These are phyloP conservation scores for Isaurus tuberculatus DNA, from an alignment of 92 coral and sea anemone genomes.

Conservation along the genomic window DNA sequence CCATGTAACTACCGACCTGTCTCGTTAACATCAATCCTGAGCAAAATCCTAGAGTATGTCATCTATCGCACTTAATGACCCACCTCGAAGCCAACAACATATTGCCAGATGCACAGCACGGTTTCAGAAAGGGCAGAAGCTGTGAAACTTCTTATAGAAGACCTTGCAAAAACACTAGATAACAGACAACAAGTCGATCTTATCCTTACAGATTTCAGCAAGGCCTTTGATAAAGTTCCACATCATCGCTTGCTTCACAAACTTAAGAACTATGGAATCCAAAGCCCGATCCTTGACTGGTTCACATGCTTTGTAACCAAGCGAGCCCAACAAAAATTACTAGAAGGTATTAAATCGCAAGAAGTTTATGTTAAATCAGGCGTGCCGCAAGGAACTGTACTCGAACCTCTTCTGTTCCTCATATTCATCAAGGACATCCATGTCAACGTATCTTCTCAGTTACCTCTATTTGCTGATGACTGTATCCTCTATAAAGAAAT, in stretches of 20 bases:
- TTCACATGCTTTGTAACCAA: too few relatives aligned
- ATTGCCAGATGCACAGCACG: conserved; percentile 2
- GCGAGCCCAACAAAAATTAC: too few relatives aligned
- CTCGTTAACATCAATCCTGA: conserved; percentile 6
- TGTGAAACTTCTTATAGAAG: conserved; percentile 24
- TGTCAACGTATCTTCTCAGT: too few relatives aligned
- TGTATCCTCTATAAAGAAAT: too few relatives aligned
- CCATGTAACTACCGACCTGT: conserved; percentile 11
- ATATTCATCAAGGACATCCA: too few relatives aligned
- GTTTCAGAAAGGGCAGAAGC: conserved; percentile 30
- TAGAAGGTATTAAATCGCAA: too few relatives aligned
- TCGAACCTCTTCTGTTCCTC: too few relatives aligned
- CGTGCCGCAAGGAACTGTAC: too few relatives aligned
- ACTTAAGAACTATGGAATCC: conserved; percentile 11
- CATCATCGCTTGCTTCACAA: conserved; percentile 11
- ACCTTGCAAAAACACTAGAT: conserved; percentile 11
- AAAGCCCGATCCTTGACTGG: conserved; percentile 23
- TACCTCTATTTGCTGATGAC: too few relatives aligned
- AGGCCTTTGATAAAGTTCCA: conserved; percentile 39
- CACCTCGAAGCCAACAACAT: background rate
- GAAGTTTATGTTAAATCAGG: too few relatives aligned
- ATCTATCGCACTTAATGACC: conserved; percentile 30
- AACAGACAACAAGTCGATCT: conserved; percentile 13
- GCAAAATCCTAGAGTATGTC: conserved; percentile 15
- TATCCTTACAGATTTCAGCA: conserved; percentile 29